Conservation (phyloP, 2,797 vertebrate genomes). For the Anguilla anguilla region DNA sequence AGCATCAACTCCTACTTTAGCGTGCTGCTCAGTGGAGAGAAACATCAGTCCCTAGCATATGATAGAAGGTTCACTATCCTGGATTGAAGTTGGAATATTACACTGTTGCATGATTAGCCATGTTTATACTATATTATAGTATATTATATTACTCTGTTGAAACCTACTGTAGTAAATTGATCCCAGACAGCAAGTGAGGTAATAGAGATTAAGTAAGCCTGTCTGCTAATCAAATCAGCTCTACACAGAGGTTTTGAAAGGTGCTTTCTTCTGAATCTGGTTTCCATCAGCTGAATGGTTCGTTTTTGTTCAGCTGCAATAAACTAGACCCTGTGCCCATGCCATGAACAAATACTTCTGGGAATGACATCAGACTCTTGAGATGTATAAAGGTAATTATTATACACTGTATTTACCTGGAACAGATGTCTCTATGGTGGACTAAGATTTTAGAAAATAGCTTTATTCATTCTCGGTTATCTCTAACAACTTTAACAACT, state of each 20-base stretch:
- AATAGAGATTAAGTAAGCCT: background rate
- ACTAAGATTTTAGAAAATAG: background rate
- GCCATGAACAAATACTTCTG: background rate
- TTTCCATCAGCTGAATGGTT: background rate
- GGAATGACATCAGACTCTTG: background rate
- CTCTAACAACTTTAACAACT: background rate
- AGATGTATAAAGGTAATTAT: background rate
- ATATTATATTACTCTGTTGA: conserved; percentile 9
- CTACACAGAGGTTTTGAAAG: background rate
- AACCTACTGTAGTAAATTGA: background rate
- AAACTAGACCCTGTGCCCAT: background rate
- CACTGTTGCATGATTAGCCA: background rate
- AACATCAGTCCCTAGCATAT: background rate
- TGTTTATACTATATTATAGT: background rate
- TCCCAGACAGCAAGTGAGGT: background rate
- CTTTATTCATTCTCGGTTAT: background rate
- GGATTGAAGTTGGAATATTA: background rate
- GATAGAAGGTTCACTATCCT: background rate
- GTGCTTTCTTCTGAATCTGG: background rate
- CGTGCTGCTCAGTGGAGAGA: background rate
- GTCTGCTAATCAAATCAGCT: conserved; percentile 6
- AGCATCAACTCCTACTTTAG: background rate
- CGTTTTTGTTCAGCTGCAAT: background rate
- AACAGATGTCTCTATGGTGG: background rate
- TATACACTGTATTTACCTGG: background rate